Evolutionary conservation across 2,888 invertebrate species (phyloP), one percentile per base, ranked within the genome.

Genomic region (Spodoptera littoralis): DNA sequence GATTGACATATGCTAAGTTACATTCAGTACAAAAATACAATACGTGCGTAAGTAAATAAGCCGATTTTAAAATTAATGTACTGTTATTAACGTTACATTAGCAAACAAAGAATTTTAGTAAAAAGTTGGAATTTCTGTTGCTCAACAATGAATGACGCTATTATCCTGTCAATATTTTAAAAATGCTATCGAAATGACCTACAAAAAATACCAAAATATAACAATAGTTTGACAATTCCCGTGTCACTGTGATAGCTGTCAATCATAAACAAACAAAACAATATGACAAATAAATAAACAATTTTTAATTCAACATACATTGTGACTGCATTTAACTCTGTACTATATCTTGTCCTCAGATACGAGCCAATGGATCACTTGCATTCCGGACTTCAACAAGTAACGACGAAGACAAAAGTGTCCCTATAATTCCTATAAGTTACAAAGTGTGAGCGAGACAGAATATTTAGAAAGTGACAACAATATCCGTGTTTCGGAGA

Each of bases 321-420:
- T 48, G 24, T 58, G 11, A 47, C 24, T 13, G 22, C 42, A 46
- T 13, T 43, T 30, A 13, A 11, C 36, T 22, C n/a, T 8, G 52
- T 41, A 61, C 60, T 75, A 59, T 65, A 51, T 69, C 66, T 81
- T 52, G 70, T 84, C 57, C 79, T 73, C 86, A 88, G 88, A 76
- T 68, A 73, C 68, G 43, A 60, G 47, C 60, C 69, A 71, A 81
- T 85, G 84, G 82, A 81, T 79, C 51, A 79, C 73, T 76, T 49
- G 77, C 69, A 60, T 51, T 62, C 74, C 68, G 78, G 80, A 78
- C 71, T 70, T 66, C 61, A 79, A 68, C 55, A 60, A 60, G 50
- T 53, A 61, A 62, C 53, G 56, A 56, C 65, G 41, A 48, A 64
- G 61, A 36, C 59, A 57, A 27, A 27, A 27, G 42, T 52, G 27